phyloP scores from a whole-genome alignment of 2,797 vertebrate genomes.

The Phrynocephalus guinanensis region DNA sequence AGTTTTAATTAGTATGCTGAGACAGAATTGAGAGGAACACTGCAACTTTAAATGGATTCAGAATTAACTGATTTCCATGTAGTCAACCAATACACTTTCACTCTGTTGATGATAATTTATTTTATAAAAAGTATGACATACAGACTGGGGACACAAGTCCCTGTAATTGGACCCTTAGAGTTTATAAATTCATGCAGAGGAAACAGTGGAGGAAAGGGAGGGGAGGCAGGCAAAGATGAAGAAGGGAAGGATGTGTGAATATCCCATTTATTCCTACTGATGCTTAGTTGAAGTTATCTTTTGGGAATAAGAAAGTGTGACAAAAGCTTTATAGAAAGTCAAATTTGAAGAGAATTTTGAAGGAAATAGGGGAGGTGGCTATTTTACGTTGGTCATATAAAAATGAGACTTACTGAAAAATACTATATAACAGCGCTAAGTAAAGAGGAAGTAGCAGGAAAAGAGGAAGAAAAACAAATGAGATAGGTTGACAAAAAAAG shows the following conservation, averaged over 20 bases:
- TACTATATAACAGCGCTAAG: no score
- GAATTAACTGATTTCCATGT: not conserved
- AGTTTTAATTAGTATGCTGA: not conserved
- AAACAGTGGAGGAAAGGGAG: not conserved
- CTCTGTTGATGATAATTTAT: conserved; percentile 14
- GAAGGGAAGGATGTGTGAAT: not conserved
- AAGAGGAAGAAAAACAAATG: not conserved
- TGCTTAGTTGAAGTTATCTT: not conserved
- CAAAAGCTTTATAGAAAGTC: not conserved
- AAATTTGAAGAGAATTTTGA: not conserved
- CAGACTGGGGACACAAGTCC: not conserved
- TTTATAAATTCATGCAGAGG: not conserved
- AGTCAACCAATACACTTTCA: conserved; percentile 10
- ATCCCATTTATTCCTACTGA: not conserved
- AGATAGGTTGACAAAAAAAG: no score
- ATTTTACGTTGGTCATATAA: not conserved
- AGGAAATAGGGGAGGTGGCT: not conserved
- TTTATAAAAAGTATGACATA: rapidly evolving
- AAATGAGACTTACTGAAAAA: no score
- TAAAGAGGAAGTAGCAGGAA: no score
- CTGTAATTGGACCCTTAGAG: not conserved
- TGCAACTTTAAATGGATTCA: rapidly evolving
- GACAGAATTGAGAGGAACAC: not conserved
- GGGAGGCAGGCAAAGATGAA: not conserved
- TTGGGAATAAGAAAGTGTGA: not conserved